Evolutionary conservation across 35 echinoderm and acorn worm species (phyloP), one percentile per base, ranked within the genome.

Genomic region (Antedon bifida): DNA sequence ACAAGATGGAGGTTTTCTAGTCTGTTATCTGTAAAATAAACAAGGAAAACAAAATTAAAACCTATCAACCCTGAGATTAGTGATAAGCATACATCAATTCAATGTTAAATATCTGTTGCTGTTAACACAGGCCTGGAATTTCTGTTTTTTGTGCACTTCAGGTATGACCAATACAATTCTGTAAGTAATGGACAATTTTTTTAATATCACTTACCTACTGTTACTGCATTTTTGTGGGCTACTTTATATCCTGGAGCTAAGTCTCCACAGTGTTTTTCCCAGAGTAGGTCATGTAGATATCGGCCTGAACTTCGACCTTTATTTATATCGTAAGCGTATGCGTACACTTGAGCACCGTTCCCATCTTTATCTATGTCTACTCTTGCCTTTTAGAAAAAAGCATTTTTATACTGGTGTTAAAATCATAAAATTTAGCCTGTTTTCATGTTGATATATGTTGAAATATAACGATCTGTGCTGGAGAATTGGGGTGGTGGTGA

Each of bases 361-460:
- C 87, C 87, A 83, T 89, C 87, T 33, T 89, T 89, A 39, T 83
- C 81, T 34, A 89, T 82, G 35, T 89, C 87, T 16, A 89, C 87
- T 13, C 87, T 35, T 31, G 87, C 87, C 87, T 89, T 73, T 1
- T 83, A 81, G 34, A 86, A 33, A 29, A 32, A 86, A 10, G n/a
- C n/a, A n/a, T n/a, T n/a, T n/a, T n/a, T n/a, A n/a, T n/a, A n/a
- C 21, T 19, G 46, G 13, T 76, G 34, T 28, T 28, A 1, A 26
- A 32, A 82, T 11, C n/a, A n/a, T 64, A 13, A 64, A 64, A 64
- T 13, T n/a, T n/a, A n/a, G n/a, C n/a, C n/a, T n/a, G n/a, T n/a
- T n/a, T n/a, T n/a, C n/a, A n/a, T n/a, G n/a, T n/a, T n/a, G n/a
- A n/a, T n/a, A n/a, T n/a, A n/a, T n/a, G n/a, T n/a, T n/a, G n/a